Percentiles rank a stretch among this genome's conserved stretches.
Evolutionary conservation across 2,888 invertebrate species (phyloP).

Genomic region (Prenolepis imparis): DNA sequence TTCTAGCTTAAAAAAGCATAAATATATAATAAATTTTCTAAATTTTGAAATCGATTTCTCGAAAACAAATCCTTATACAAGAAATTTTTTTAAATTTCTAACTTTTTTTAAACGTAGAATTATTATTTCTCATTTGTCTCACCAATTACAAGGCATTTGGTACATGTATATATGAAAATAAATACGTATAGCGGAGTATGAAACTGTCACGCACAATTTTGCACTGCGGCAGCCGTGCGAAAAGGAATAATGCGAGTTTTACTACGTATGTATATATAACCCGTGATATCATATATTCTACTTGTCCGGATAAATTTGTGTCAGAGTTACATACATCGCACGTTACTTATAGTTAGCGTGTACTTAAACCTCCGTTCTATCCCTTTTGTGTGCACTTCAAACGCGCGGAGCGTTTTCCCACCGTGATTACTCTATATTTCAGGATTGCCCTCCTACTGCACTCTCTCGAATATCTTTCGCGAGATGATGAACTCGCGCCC

Average conservation of each 20-base stretch:
- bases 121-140: not conserved
- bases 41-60: not conserved
- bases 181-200: not conserved
- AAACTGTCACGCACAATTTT: constrained; percentile 30
- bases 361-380: constrained; percentile 55
- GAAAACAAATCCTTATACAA: not conserved
- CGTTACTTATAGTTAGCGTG: constrained; percentile 42
- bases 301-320: constrained; percentile 50
- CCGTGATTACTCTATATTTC: constrained; percentile 68
- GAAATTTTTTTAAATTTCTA: not conserved
- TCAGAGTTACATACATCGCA: constrained; percentile 23
- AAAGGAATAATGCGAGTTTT: not conserved
- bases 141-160: not conserved
- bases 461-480: constrained; percentile 60
- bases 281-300: constrained; percentile 30
- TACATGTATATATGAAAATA: not conserved
- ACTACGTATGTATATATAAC: not conserved
- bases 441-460: constrained; percentile 58
- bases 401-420: constrained; percentile 45
- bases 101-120: not conserved
- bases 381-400: constrained; percentile 27
- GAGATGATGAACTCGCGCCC: constrained; percentile 68
- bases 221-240: not conserved
- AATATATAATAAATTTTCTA: not conserved
- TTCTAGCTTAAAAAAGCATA: not conserved